phyloP scores from a whole-genome alignment of 2,113 vertebrate species.

The Xenus cinereus region DNA sequence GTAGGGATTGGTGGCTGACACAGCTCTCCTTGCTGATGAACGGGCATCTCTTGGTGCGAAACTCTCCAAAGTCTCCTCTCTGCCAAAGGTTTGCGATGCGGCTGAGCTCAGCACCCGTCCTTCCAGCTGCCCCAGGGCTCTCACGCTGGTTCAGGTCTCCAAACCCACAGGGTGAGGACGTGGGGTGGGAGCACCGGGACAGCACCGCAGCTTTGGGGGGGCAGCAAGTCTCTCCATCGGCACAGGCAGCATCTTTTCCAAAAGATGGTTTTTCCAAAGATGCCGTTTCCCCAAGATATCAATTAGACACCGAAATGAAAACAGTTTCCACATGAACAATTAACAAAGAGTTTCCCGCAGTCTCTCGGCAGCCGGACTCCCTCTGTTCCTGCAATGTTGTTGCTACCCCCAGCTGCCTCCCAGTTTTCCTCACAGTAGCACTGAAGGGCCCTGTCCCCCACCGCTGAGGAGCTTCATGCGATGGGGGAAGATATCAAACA shows the following conservation, averaged over 20 bases:
- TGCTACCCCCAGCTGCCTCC: background rate
- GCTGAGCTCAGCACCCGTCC: background rate
- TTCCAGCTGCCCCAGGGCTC: background rate
- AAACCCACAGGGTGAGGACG: accelerated
- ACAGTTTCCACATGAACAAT: conserved; percentile 28
- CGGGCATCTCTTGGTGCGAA: accelerated
- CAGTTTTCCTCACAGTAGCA: background rate
- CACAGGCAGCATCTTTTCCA: background rate
- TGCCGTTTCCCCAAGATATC: conserved; percentile 9
- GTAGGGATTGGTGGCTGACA: background rate
- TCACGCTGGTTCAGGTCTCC: background rate
- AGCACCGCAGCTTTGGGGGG: background rate
- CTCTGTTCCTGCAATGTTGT: background rate
- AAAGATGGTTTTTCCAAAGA: background rate
- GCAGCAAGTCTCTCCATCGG: background rate
- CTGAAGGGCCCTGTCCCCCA: background rate
- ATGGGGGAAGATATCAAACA: background rate
- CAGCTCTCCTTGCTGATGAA: background rate
- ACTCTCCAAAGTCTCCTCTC: background rate
- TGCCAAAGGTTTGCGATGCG: background rate
- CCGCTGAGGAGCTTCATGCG: background rate
- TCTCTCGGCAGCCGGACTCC: background rate
- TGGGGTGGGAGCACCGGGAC: background rate
- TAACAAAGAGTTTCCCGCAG: background rate
- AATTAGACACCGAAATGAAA: conserved; percentile 36